These are phyloP conservation scores for Lethenteron camtschaticum DNA, from an alignment of 2,113 vertebrate genomes.

Conservation along the genomic window DNA sequence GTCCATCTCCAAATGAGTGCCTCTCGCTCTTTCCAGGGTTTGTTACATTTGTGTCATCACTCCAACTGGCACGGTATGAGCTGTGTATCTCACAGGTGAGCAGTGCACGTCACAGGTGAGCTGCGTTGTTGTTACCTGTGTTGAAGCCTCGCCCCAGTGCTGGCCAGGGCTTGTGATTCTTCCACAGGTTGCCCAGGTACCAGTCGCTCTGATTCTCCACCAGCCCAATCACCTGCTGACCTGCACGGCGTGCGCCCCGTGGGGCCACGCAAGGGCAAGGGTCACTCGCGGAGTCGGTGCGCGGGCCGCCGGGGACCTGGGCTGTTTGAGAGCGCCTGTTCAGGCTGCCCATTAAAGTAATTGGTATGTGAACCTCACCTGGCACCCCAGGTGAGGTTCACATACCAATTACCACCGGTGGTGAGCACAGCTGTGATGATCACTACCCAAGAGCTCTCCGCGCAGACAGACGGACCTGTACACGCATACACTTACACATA, in stretches of 20 bases:
- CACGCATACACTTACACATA: conserved; percentile 1
- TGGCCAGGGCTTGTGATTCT: conserved; percentile 92
- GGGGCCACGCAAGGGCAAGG: conserved; percentile 10
- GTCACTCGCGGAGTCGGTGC: neutral
- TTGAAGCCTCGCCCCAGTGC: conserved; percentile 85
- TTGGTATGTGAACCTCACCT: no score
- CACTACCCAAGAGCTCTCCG: no score
- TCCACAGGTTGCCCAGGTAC: conserved; percentile 97
- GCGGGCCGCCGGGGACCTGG: neutral
- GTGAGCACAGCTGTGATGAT: no score
- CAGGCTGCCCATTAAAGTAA: neutral
- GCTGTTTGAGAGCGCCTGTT: neutral
- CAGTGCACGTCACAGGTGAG: no score
- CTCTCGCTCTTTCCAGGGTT: no score
- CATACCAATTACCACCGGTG: no score
- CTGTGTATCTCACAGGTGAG: no score
- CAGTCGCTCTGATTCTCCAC: conserved; percentile 98
- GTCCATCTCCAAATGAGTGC: no score
- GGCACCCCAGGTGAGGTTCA: no score
- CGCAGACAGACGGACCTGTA: neutral
- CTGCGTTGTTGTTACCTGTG: conserved; percentile 34
- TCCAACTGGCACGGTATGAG: no score
- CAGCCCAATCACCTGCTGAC: conserved; percentile 82
- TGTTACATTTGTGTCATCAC: no score
- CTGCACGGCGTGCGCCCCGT: conserved; percentile 19